Evolutionary conservation across 2,113 vertebrate genomes (phyloP).

Genomic region (Crotalus horridus): DNA sequence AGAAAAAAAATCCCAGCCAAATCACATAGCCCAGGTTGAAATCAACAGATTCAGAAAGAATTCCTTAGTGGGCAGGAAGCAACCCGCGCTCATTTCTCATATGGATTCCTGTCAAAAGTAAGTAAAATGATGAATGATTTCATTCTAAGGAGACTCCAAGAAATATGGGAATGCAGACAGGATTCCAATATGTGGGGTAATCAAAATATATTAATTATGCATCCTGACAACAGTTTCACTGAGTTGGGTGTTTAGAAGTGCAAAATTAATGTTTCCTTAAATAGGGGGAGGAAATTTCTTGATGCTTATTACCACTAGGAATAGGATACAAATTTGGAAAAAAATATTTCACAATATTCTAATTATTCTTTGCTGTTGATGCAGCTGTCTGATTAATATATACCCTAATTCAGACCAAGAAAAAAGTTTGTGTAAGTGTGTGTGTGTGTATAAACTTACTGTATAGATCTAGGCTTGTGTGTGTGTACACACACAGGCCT

Average conservation of each 20-base stretch:
- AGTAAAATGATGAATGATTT: slow-evolving; percentile 1
- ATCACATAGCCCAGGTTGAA: not conserved
- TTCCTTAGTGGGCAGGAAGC: not conserved
- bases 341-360: slow-evolving; percentile 37
- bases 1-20: not conserved
- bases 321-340: slow-evolving; percentile 23
- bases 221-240: not conserved
- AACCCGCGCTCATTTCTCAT: not conserved
- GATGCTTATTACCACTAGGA: slow-evolving; percentile 46
- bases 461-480: not conserved
- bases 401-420: slow-evolving; percentile 16
- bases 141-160: not conserved
- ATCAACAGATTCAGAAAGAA: not conserved
- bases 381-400: slow-evolving; percentile 15
- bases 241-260: slow-evolving; percentile 2
- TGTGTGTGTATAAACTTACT: too few species aligned
- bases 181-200: slow-evolving; percentile 1
- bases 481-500: too few species aligned
- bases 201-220: not conserved
- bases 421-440: not conserved
- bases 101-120: slow-evolving; percentile 18
- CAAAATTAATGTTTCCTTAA: slow-evolving; percentile 45
- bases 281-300: slow-evolving; percentile 20
- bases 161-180: slow-evolving; percentile 16
- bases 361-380: slow-evolving; percentile 37